phyloP scores from a whole-genome alignment of 2,888 invertebrate species.

The Tryphoninae sp. region DNA sequence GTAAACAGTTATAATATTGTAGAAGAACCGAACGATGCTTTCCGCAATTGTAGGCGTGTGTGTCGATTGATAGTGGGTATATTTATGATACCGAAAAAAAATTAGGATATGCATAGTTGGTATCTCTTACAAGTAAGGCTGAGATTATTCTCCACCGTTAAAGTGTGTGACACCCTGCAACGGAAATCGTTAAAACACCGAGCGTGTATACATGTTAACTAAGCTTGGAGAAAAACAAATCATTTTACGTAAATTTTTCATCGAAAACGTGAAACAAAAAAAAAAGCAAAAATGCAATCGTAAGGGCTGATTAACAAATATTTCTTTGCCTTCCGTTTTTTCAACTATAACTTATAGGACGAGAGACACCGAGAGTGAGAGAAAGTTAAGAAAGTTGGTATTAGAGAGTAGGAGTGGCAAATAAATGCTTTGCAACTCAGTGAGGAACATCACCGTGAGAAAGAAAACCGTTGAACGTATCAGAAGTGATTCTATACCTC shows the following conservation, averaged over 20 bases:
- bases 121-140: constrained; percentile 1
- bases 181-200: constrained; percentile 28
- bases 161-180: constrained; percentile 37
- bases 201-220: background rate
- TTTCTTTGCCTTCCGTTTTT: constrained; percentile 4
- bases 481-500: constrained; percentile 57
- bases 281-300: background rate
- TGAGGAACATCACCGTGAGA: constrained; percentile 15
- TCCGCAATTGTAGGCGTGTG: constrained; percentile 26
- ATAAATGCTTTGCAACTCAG: background rate
- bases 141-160: constrained; percentile 27
- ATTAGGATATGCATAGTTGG: constrained; percentile 28
- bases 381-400: background rate
- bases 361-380: constrained; percentile 30
- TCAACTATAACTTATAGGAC: constrained; percentile 4
- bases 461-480: constrained; percentile 29
- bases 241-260: constrained; percentile 18
- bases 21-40: constrained; percentile 27
- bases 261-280: background rate
- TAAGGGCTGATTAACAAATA: background rate
- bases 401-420: background rate
- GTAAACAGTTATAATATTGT: background rate
- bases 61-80: constrained; percentile 46
- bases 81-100: constrained; percentile 39
- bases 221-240: background rate